Evolutionary conservation across 2,888 invertebrate species (phyloP).

Genomic region (Watsonalla cultraria): DNA sequence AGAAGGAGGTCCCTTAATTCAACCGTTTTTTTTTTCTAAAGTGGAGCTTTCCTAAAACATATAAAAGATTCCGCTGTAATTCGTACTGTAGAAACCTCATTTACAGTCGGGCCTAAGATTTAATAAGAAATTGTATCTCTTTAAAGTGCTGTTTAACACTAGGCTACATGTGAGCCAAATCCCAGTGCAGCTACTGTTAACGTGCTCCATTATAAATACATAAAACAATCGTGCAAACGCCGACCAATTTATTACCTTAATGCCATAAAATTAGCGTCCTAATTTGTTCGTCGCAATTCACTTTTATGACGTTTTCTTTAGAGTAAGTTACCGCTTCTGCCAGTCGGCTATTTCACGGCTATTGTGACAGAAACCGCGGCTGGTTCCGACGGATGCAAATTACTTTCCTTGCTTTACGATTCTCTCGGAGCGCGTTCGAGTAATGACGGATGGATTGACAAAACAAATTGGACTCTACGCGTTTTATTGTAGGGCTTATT

Average conservation of each 20-base stretch:
- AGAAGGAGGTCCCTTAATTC: no score
- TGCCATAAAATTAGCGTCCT: conserved; percentile 69
- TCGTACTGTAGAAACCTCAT: no score
- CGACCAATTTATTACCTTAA: conserved; percentile 63
- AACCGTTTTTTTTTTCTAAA: no score
- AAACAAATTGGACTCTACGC: conserved; percentile 26
- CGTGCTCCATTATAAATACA: conserved; percentile 51
- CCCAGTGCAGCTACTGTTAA: conserved; percentile 53
- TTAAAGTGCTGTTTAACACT: no score
- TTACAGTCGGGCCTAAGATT: no score
- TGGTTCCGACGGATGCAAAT: conserved; percentile 58
- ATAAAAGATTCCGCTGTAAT: no score
- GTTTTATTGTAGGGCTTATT: conserved; percentile 16
- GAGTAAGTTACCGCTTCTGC: conserved; percentile 31
- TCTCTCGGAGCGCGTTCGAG: conserved; percentile 37
- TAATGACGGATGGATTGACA: conserved; percentile 29
- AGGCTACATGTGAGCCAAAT: no score
- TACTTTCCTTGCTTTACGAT: conserved; percentile 68
- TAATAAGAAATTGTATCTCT: no score
- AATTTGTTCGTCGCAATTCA: conserved; percentile 65
- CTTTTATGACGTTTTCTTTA: conserved; percentile 58
- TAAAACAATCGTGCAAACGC: conserved; percentile 54
- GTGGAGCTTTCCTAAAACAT: no score
- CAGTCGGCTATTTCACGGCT: conserved; percentile 69
- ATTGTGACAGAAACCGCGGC: conserved; percentile 43